Base-by-base conservation (phyloP, 2,797 vertebrate species). In the Hippopotamyrus pictus region DNA sequence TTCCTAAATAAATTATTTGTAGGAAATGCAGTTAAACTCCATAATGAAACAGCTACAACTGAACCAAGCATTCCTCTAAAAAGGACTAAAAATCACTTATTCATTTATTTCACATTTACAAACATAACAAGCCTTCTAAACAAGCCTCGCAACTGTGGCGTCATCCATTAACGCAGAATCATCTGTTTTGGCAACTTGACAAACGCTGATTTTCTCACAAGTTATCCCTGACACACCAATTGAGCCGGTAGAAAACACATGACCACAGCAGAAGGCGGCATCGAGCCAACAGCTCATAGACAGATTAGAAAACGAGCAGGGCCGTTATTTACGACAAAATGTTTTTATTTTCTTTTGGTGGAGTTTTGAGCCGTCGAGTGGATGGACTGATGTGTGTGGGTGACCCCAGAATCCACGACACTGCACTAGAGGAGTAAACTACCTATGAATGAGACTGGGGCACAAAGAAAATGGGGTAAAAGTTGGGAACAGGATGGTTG, bases 1-100 rank as follows among this genome's bases (percentile, higher is more conserved):
- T 93, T 92, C 94, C 65, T 90, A 89, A 0, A 95, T 95, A 91
- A 96, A 96, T 96, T 94, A 95, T 96, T 95, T 76, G 54, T 50
- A 82, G 93, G 95, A 95, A 95, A 93, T 93, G 94, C 93, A 94
- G 93, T 94, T 94, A 29, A 88, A 84, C 91, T 90, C 93, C 90
- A 95, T 95, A 95, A 95, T 95, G 92, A 93, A 94, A 93, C 91
- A 91, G 92, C 94, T 92, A 14, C 84, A 89, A 83, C 69, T 2
- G 69, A 57, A 83, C 87, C 69, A 53, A n/a, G 53, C 19, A 22
- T 50, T 79, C 37, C 29, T 86, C 25, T 51, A 86, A 86, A 11
- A 33, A 57, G 85, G 48, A 57, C 54, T 86, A 86, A 57, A 86
- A 25, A 86, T 3, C 11, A 37, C 29, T 41, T 33, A 57, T 29